Evolutionary conservation across 30 jellyfish, hydroid and myxozoan species (phyloP), one percentile per base, ranked within the genome.

Genomic region (Clytia hemisphaerica): DNA sequence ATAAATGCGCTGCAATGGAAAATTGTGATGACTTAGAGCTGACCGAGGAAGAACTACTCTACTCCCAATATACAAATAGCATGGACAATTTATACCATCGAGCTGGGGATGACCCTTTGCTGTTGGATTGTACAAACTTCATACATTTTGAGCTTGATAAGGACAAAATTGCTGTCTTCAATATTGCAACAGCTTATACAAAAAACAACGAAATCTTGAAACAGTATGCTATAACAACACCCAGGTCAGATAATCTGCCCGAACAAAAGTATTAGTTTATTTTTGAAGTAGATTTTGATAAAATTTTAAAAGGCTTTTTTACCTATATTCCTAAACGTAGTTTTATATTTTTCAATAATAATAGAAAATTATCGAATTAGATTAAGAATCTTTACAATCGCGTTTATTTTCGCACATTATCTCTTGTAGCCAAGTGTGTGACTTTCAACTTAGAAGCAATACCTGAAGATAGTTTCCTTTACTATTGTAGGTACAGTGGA

Each of bases 131-230:
- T 58, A 69, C 63, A 3, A 80, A 80, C 63, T 80, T 55, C 42
- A 57, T 71, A 12, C 85, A 80, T 37, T 80, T 80, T 37, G 93
- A 80, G 44, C 89, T 80, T 24, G 93, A 80, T 48, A 67, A 80
- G 67, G 87, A 71, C 47, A 80, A 72, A 54, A 75, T 71, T 7
- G 63, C 71, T 27, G 93, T 80, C 15, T 63, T 80, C 24, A 62
- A 80, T 22, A 80, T 80, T 19, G 68, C 72, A 10, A 48, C 51
- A 6, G 86, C 87, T 9, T 53, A 69, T 33, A 37, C 67, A 29
- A 54, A 80, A 45, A 58, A 71, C 28, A 19, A 40, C 31, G 80
- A 61, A 26, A 71, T 80, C 24, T 65, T 80, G 25, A 16, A 53
- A 19, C 93, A 80, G 57, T 75, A 80, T 64, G 93, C 93, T 12